Base-by-base conservation (phyloP, 2,888 invertebrate genomes). In the Chrysolina americana region DNA sequence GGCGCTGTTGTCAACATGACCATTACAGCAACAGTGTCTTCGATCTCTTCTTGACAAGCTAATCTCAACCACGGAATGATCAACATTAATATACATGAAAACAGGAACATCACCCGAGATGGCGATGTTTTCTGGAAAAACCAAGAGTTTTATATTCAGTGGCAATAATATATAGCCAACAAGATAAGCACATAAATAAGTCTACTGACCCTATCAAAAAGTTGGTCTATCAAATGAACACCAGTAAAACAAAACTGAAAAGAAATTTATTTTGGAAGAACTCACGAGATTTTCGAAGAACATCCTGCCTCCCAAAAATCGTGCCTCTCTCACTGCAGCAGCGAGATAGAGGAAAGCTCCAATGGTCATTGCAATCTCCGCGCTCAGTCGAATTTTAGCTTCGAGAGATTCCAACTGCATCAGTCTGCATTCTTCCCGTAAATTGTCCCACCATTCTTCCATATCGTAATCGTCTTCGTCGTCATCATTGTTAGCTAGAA, bases 1-100 rank as follows among this genome's bases (percentile, higher is more conserved):
- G 98, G 97, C 0, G 98, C 96, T 0, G 98, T 98, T 13, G 97
- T 96, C 41, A 99, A 89, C 94, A 98, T 98, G 15, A 98, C 97
- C 75, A 97, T 92, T 2, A 98, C 95, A 0, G 97, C 96, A 1
- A 98, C 91, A 76, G 96, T 93, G 85, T 99, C 98, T 87, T 99
- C 98, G 68, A 94, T 92, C 86, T 94, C 94, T 72, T 96, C 94
- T 23, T 93, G 91, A 83, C 98, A 99, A 76, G 94, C 91, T 19
- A 98, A 89, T 75, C 99, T 90, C 68, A 98, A 88, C 75, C 95
- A 93, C 13, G 98, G 96, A 86, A 98, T 93, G 15, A 93, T 89
- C 85, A 97, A 90, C 91, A 98, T 95, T 75, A 98, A 90, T 70
- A 95, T 91, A 84, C 98, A 98, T 0, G 99, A 98, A 85, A 97